Conservation (phyloP, 2,113 vertebrate species). For the Pogona vitticeps region DNA sequence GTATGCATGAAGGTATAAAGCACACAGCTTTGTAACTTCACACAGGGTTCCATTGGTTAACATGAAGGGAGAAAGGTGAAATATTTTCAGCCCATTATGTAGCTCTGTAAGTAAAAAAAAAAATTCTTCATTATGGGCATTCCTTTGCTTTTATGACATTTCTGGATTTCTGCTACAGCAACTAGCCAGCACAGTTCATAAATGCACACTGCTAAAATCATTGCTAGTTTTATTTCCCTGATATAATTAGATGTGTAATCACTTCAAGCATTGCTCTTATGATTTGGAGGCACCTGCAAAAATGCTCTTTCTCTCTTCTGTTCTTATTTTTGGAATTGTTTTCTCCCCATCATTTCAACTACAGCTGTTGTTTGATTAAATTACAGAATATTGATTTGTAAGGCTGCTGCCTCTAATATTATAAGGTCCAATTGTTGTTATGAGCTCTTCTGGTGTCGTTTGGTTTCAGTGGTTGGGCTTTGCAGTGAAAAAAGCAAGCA, state of each 20-base stretch:
- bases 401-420: not conserved
- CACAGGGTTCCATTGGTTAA: not conserved
- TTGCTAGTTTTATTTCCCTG: not conserved
- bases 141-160: not conserved
- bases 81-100: not conserved
- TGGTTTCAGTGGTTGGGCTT: not conserved
- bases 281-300: not conserved
- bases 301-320: not conserved
- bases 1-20: not conserved
- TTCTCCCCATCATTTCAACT: not conserved
- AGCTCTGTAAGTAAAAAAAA: not conserved
- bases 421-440: not conserved
- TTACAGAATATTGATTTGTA: not conserved
- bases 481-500: not conserved
- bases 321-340: not conserved
- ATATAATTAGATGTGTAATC: conserved; percentile 1
- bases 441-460: not conserved
- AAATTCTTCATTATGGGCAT: not conserved
- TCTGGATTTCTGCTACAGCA: not conserved
- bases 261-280: not conserved
- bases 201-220: not conserved
- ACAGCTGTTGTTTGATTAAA: conserved; percentile 1
- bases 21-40: too few species aligned
- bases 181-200: not conserved
- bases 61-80: not conserved